Percentiles rank a stretch among this genome's conserved stretches.
These are phyloP conservation scores for Branchellion lobata DNA, from an alignment of 2,888 invertebrate species.

Conservation along the genomic window DNA sequence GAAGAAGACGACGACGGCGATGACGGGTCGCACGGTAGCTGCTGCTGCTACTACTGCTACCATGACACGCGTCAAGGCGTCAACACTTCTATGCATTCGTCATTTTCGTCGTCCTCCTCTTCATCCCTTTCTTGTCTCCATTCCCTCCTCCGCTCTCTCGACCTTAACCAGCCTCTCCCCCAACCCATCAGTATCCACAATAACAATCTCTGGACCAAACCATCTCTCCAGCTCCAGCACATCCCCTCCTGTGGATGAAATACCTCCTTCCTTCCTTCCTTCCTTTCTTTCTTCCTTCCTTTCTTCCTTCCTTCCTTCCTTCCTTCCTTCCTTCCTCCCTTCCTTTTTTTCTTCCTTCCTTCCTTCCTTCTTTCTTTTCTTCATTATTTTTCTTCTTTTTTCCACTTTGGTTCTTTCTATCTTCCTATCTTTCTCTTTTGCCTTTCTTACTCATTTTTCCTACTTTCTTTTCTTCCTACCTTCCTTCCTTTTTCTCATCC, in stretches of 20 bases:
- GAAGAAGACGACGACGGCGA: neutral
- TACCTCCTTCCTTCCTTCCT: constrained; percentile 1
- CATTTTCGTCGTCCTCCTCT: neutral
- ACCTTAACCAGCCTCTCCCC: constrained; percentile 43
- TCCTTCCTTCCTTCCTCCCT: constrained; percentile 8
- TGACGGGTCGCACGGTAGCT: neutral
- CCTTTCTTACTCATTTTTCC: neutral
- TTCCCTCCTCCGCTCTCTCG: constrained; percentile 54
- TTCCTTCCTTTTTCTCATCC: too few species aligned
- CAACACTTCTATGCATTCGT: neutral
- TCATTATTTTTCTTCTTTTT: neutral
- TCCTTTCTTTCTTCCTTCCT: neutral
- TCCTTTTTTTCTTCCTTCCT: constrained; percentile 15
- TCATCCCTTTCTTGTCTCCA: neutral
- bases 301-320: constrained; percentile 22
- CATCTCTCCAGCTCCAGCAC: neutral
- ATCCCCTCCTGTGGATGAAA: constrained; percentile 3
- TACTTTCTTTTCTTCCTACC: too few species aligned
- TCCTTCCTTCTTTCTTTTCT: constrained; percentile 19
- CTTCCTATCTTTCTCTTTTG: neutral
- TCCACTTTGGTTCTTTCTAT: neutral
- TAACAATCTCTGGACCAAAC: neutral
- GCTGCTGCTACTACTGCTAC: neutral
- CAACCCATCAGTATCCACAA: neutral
- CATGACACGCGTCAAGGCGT: neutral